Evolutionary conservation across 2,113 vertebrate genomes (phyloP).

Genomic region (Meleagris gallopavo): DNA sequence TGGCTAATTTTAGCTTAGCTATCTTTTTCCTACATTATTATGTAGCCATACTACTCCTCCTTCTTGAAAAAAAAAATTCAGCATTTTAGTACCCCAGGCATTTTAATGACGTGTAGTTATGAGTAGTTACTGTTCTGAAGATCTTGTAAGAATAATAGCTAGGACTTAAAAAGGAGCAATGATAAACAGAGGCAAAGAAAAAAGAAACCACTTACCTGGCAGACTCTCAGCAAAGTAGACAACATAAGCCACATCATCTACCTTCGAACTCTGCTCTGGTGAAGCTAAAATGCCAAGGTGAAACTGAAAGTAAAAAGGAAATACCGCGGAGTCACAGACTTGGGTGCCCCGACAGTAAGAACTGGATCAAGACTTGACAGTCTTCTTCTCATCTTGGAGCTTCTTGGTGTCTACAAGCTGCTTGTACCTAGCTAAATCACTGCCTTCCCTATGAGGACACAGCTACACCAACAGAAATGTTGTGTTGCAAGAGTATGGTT

Average conservation of each 20-base stretch:
- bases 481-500: not conserved
- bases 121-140: not conserved
- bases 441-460: not conserved
- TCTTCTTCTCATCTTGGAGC: not conserved
- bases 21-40: not conserved
- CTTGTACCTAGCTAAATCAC: not conserved
- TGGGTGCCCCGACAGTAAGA: not conserved
- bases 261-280: not conserved
- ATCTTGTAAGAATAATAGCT: not conserved
- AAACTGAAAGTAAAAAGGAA: not conserved
- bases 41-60: not conserved
- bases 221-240: not conserved
- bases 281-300: not conserved
- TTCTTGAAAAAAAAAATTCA: not conserved
- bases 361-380: not conserved
- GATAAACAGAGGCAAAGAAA: not conserved
- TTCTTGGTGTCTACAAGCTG: not conserved
- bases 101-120: not conserved
- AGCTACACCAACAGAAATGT: not conserved
- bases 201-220: not conserved
- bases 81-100: not conserved
- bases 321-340: not conserved
- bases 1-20: not conserved
- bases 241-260: not conserved
- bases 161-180: not conserved